Evolutionary conservation across 2,888 invertebrate species (phyloP).

Genomic region (Limnephilus auricula): DNA sequence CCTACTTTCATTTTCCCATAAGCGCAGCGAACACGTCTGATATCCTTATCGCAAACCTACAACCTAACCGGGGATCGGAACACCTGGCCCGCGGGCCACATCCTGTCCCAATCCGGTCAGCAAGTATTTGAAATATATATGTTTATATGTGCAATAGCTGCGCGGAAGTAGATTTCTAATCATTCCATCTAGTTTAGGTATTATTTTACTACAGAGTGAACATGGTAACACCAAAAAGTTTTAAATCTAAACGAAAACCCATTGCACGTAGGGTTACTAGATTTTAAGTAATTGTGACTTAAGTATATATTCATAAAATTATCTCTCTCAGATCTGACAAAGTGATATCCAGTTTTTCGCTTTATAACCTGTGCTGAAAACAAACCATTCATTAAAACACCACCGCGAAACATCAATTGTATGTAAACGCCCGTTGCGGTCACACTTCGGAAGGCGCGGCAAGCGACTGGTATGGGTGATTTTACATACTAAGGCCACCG

Average conservation of each 20-base stretch:
- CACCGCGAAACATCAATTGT: too few species aligned
- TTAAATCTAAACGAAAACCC: background rate
- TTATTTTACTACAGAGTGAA: background rate
- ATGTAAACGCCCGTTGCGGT: too few species aligned
- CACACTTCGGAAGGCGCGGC: too few species aligned
- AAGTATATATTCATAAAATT: too few species aligned
- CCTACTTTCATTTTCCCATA: background rate
- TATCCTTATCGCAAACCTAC: background rate
- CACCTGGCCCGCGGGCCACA: background rate
- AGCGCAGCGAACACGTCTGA: conserved; percentile 2
- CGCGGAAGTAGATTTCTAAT: background rate
- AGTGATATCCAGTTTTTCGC: too few species aligned
- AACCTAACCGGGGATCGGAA: background rate
- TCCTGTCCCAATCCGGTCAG: background rate
- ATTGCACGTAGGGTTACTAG: background rate
- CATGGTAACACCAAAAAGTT: too few species aligned
- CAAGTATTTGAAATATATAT: background rate
- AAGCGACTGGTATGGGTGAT: too few species aligned
- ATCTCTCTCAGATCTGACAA: too few species aligned
- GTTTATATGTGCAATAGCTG: background rate
- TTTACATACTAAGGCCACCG: too few species aligned
- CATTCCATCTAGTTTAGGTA: background rate
- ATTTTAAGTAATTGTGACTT: too few species aligned
- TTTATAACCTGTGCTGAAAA: too few species aligned
- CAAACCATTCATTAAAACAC: too few species aligned